Evolutionary conservation across 2,113 vertebrate species (phyloP).

Genomic region (Epinephelus fuscoguttatus): DNA sequence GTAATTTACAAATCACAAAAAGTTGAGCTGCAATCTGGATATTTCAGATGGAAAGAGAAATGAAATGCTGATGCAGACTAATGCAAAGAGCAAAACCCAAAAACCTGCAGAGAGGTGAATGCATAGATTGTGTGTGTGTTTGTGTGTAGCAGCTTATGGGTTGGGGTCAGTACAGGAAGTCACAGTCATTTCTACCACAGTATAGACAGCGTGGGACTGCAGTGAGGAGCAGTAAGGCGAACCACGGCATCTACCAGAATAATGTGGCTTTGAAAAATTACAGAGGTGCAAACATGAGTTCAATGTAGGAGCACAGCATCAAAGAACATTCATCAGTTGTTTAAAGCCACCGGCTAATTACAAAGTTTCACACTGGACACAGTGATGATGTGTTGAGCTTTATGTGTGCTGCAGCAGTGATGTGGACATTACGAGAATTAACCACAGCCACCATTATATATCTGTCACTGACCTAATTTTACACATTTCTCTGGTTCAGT

Average conservation of each 20-base stretch:
- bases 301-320: background rate
- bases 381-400: background rate
- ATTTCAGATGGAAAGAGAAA: background rate
- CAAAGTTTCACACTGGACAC: background rate
- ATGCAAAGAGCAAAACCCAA: slow-evolving; percentile 10
- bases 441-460: background rate
- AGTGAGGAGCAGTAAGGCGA: slow-evolving; percentile 28
- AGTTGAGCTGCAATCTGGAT: background rate
- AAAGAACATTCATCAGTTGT: background rate
- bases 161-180: slow-evolving; percentile 76
- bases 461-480: background rate
- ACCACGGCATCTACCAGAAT: slow-evolving; percentile 29
- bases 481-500: too few species aligned
- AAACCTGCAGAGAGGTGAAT: background rate
- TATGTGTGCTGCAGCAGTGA: background rate
- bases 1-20: background rate
- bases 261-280: background rate
- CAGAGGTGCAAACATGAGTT: background rate
- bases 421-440: background rate
- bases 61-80: background rate
- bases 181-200: slow-evolving; percentile 51
- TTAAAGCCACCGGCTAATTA: too few species aligned
- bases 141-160: slow-evolving; percentile 15
- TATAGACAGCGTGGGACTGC: slow-evolving; percentile 22
- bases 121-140: slow-evolving; percentile 11